Evolutionary conservation across 2,797 vertebrate genomes (phyloP).

Genomic region (Characodon lateralis): DNA sequence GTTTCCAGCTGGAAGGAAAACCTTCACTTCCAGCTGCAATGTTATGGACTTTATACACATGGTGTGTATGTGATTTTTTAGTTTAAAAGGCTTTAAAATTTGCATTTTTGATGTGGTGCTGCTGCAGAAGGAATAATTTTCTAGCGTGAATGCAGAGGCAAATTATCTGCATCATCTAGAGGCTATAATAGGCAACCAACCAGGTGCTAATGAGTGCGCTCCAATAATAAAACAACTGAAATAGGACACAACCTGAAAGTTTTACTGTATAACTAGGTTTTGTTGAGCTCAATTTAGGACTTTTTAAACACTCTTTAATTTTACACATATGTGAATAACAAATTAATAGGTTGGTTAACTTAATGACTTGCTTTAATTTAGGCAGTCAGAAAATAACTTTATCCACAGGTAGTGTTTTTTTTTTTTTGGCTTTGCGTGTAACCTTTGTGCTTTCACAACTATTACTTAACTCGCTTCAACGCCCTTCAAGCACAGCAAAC

Average conservation of each 20-base stretch:
- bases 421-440: too few species aligned
- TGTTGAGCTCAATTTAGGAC: neutral
- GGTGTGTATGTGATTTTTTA: neutral
- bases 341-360: too few species aligned
- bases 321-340: neutral
- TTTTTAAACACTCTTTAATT: neutral
- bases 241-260: neutral
- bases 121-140: constrained; percentile 4
- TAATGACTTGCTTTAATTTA: too few species aligned
- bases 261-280: neutral
- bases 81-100: neutral
- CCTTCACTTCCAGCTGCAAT: constrained; percentile 6
- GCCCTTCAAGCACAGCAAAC: neutral
- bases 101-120: constrained; percentile 5
- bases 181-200: constrained; percentile 24
- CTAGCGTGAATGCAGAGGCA: neutral
- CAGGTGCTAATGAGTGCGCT: neutral
- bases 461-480: too few species aligned
- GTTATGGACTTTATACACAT: neutral
- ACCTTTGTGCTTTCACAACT: too few species aligned
- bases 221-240: neutral
- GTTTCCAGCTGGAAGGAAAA: constrained; percentile 27
- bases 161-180: constrained; percentile 9
- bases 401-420: too few species aligned
- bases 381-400: too few species aligned